Evolutionary conservation across 2,113 vertebrate species (phyloP), one percentile per base, ranked within the genome.

Genomic region (Gadus macrocephalus): DNA sequence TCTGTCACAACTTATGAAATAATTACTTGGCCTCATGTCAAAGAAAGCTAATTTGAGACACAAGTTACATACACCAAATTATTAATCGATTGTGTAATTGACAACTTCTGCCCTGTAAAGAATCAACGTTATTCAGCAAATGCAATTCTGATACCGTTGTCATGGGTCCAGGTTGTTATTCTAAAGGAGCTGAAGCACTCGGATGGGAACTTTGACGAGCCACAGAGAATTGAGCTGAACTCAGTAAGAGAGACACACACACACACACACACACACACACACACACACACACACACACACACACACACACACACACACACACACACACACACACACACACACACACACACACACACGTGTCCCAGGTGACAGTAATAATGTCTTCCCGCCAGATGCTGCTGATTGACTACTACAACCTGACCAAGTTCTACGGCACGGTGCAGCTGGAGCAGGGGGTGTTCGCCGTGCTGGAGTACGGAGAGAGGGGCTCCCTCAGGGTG

Each of bases 391-490:
- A 98, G 97, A 88, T 98, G 64, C 86, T 95, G 38, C 94, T 92
- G 76, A 93, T 97, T 11, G 97, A 99, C 89, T 99, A 98, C 76
- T 95, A 94, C 90, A 99, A 95, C 88, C 89, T 98, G 78, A 98
- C 95, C 22, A 99, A 99, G 90, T 98, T 99, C 90, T 99, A 98
- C 0, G 97, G 97, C 81, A 99, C 97, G 0, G 94, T 96, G 85
- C 96, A 95, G 88, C 88, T 95, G 53, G 95, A 96, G 16, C 31
- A 87, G 14, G 92, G 87, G 42, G 94, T 95, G 84, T 96, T 95
- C 31, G 95, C 90, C 3, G 96, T 99, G 86, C 92, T 92, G 14
- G 97, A 98, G 74, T 98, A 95, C 65, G 97, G 96, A 0, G 95
- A 98, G 83, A 92, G 96, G 81, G 97, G 96, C 22, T 97, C 96